Conservation (phyloP, 2,888 invertebrate species). For the Malthinus seriepunctatus region DNA sequence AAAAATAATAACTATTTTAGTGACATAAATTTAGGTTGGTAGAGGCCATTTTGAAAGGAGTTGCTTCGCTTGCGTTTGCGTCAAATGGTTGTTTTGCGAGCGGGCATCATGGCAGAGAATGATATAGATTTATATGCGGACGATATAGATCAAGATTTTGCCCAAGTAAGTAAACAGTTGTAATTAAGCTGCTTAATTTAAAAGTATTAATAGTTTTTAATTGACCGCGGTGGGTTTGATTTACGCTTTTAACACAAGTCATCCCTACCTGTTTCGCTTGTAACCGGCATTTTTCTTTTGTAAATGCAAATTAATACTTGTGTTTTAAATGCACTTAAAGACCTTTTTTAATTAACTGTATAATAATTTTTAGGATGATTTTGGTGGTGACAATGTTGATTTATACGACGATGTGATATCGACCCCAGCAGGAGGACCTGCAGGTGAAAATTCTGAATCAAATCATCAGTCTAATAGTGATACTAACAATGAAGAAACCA, state of each 20-base stretch:
- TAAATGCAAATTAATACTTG: not conserved
- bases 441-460: conserved; percentile 62
- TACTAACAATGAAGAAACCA: conserved; percentile 67
- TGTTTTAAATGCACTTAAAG: not conserved
- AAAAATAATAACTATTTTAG: no score
- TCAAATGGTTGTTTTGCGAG: conserved; percentile 6
- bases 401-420: conserved; percentile 95
- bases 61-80: not conserved
- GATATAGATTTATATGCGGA: conserved; percentile 97
- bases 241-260: not conserved
- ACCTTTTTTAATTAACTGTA: conserved; percentile 5
- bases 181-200: not conserved
- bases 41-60: not conserved
- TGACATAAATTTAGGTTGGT: not conserved
- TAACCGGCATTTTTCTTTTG: conserved; percentile 15
- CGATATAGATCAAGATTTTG: conserved; percentile 94
- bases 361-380: conserved; percentile 67
- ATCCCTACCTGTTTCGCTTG: not conserved
- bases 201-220: not conserved
- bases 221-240: not conserved
- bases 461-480: conserved; percentile 61
- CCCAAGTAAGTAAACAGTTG: conserved; percentile 60
- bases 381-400: conserved; percentile 87
- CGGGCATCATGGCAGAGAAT: conserved; percentile 84
- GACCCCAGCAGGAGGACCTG: conserved; percentile 67